A percentile compares a stretch with the other conserved stretches of the same genome.
These are phyloP conservation scores for Drosophila merina DNA, from an alignment of 2,888 invertebrate species.

Conservation along the genomic window DNA sequence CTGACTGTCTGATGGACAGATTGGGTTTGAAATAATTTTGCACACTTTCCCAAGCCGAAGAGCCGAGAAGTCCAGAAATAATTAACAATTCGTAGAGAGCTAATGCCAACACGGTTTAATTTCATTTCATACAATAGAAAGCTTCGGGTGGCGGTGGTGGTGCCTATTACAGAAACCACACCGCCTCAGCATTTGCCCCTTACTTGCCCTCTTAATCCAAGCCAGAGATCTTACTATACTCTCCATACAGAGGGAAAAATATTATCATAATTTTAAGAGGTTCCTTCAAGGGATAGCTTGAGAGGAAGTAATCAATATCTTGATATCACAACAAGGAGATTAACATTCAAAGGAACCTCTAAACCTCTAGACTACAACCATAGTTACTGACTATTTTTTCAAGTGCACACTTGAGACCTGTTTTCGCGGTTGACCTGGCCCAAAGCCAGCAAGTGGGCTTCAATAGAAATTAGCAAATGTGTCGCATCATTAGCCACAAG, in stretches of 20 bases:
- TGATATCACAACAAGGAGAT: no score
- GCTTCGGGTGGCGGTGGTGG: slow-evolving; percentile 66
- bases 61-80: slow-evolving; percentile 54
- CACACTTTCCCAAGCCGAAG: slow-evolving; percentile 62
- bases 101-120: slow-evolving; percentile 78
- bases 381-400: neutral
- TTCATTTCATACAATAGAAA: slow-evolving; percentile 72
- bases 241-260: slow-evolving; percentile 8
- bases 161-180: slow-evolving; percentile 57
- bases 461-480: slow-evolving; percentile 81
- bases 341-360: neutral
- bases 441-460: slow-evolving; percentile 68
- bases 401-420: slow-evolving; percentile 41
- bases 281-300: neutral
- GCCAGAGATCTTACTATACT: slow-evolving; percentile 15
- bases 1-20: slow-evolving; percentile 36
- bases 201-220: slow-evolving; percentile 23
- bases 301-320: no score
- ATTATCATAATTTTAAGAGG: no score
- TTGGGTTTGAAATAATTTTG: slow-evolving; percentile 62
- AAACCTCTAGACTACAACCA: neutral
- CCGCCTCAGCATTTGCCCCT: slow-evolving; percentile 16
- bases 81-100: slow-evolving; percentile 56
- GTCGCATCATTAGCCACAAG: slow-evolving; percentile 81
- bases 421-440: slow-evolving; percentile 40